Percentiles rank a stretch among this genome's conserved stretches.
Evolutionary conservation across 2,888 invertebrate genomes (phyloP).

Genomic region (Drosophila hawaiiensis): DNA sequence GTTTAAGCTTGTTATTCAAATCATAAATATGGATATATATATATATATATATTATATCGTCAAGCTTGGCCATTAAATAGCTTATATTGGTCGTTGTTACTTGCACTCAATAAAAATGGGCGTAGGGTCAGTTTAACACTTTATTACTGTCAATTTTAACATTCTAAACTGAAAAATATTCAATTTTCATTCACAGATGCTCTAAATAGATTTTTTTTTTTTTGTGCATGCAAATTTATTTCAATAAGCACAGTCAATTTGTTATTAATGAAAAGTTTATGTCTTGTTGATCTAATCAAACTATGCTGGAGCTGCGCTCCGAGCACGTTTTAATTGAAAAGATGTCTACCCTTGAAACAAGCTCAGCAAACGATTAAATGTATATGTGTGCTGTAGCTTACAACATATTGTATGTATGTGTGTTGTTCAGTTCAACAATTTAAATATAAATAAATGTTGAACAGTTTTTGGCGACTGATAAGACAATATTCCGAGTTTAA

Average conservation of each 20-base stretch:
- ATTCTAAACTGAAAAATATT: conserved; percentile 8
- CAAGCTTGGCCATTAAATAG: background rate
- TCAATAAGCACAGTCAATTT: conserved; percentile 51
- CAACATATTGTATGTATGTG: background rate
- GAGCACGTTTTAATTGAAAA: conserved; percentile 68
- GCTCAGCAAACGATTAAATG: conserved; percentile 35
- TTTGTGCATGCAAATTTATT: conserved; percentile 71
- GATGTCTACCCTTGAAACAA: conserved; percentile 72
- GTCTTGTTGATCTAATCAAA: conserved; percentile 71
- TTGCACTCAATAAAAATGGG: conserved; percentile 12
- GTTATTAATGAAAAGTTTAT: conserved; percentile 46
- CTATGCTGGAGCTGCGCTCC: conserved; percentile 56
- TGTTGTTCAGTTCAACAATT: conserved; percentile 42
- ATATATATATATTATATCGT: too few species aligned
- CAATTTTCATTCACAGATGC: conserved; percentile 53
- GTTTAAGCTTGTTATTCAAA: background rate
- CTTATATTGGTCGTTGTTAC: background rate
- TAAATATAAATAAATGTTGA: conserved; percentile 33
- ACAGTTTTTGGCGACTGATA: conserved; percentile 52
- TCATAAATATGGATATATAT: background rate
- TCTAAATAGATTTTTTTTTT: conserved; percentile 66
- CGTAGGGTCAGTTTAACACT: conserved; percentile 14
- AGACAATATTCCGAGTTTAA: conserved; percentile 34
- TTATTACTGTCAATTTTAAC: conserved; percentile 8
- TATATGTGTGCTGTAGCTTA: background rate